phyloP scores from a whole-genome alignment of 2,888 invertebrate species.

The Tenthredo livida region DNA sequence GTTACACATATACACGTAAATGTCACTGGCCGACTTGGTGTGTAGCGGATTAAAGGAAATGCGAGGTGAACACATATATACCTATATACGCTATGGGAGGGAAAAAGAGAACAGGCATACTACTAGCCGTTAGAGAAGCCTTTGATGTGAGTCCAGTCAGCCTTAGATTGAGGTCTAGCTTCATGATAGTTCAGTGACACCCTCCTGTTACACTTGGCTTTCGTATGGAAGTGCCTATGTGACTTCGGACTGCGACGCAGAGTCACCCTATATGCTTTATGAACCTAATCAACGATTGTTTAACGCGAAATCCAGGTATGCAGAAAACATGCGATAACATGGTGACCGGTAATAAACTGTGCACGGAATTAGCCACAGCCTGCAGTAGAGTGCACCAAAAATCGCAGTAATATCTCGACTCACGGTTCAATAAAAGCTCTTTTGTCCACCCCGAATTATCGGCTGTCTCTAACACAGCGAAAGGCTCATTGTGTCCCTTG shows the following conservation, averaged over 20 bases:
- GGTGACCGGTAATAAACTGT: background rate
- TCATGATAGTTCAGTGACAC: constrained; percentile 43
- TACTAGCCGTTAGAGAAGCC: constrained; percentile 37
- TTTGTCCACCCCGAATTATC: background rate
- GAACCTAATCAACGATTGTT: background rate
- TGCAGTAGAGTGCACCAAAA: background rate
- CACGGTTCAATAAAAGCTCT: background rate
- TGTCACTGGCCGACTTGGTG: constrained; percentile 36
- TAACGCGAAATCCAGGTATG: background rate
- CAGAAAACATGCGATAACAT: background rate
- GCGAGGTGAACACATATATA: background rate
- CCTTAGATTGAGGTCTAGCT: constrained; percentile 46
- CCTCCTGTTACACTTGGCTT: constrained; percentile 10
- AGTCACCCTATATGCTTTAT: background rate
- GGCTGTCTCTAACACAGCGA: background rate
- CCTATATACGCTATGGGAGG: background rate
- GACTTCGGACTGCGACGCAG: background rate
- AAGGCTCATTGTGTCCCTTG: background rate
- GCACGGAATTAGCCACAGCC: background rate
- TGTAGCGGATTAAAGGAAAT: constrained; percentile 31
- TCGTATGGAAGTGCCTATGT: background rate
- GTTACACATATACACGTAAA: constrained; percentile 16
- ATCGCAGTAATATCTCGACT: background rate
- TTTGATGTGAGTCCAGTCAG: constrained; percentile 40
- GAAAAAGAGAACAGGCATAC: constrained; percentile 37